Evolutionary conservation across 1,140 invertebrate genomes (phyloP), one percentile per base, ranked within the genome.

Genomic region (Habropoda laboriosa): DNA sequence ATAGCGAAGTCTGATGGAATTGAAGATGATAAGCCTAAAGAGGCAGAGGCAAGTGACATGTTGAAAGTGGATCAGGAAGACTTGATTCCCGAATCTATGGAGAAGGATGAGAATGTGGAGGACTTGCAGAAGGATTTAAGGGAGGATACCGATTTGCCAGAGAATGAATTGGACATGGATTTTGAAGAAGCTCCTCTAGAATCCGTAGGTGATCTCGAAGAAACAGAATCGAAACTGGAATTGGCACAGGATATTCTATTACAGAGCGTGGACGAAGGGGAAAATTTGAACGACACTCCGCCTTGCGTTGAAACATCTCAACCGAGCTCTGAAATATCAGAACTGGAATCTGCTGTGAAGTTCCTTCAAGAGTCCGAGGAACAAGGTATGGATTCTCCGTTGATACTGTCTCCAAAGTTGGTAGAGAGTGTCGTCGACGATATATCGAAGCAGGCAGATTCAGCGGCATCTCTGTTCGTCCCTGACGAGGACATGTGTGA

Each of bases 341-440:
- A 93, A 68, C 76, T 93, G 6, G 92, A 93, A 75, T 90, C 88
- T 8, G 91, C 92, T 24, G 91, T 93, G 5, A 93, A 93, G 74
- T 93, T 91, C 73, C 83, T 93, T 38, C 91, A 92, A 77, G 91
- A 92, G 61, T 91, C 91, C 3, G 89, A 92, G 70, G 89, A 92
- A 70, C 88, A 92, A 68, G 84, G 82, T 7, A 89, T 88, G 53
- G 88, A 90, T 63, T 88, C 88, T 35, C 76, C 88, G 0, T 32
- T 90, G 16, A 58, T 71, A 1, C 49, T 89, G 7, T 83, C 85
- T 45, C 76, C 88, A 10, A 92, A 90, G 68, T 77, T 88, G 58
- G 57, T 87, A 30, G 86, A 89, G 18, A 83, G 68, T 8, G 79
- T 82, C 18, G 81, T 82, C 12, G 77, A 84, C 12, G 80, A 86